A percentile compares a stretch with the other conserved stretches of the same genome.
Evolutionary conservation across 1,140 invertebrate species (phyloP).

Genomic region (Drusus annulatus): DNA sequence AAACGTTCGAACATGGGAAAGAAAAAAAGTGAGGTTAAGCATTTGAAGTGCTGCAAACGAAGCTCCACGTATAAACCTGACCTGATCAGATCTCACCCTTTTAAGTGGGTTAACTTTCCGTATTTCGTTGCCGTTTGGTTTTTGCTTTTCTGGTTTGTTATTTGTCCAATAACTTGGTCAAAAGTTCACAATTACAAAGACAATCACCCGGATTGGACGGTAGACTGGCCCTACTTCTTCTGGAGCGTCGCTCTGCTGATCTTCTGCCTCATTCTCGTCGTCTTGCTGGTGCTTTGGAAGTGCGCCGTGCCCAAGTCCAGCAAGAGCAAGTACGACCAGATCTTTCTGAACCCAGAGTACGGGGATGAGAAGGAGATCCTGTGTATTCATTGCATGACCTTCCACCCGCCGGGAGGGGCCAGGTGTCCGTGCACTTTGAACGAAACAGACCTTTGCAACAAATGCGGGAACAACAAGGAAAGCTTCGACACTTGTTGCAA

Average conservation of each 20-base stretch:
- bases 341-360: constrained; percentile 53
- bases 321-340: constrained; percentile 42
- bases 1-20: constrained; percentile 16
- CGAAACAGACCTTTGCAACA: constrained; percentile 2
- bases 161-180: constrained; percentile 50
- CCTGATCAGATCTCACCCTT: constrained; percentile 45
- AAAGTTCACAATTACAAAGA: constrained; percentile 27
- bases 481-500: constrained; percentile 51
- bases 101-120: constrained; percentile 54
- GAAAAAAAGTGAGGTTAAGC: constrained; percentile 10
- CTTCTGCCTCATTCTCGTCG: constrained; percentile 46
- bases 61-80: constrained; percentile 40
- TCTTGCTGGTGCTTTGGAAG: constrained; percentile 49
- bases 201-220: not conserved
- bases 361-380: constrained; percentile 50
- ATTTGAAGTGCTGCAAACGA: constrained; percentile 32
- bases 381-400: constrained; percentile 49
- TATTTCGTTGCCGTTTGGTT: constrained; percentile 51
- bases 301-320: constrained; percentile 6
- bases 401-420: constrained; percentile 37
- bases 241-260: constrained; percentile 46
- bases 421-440: constrained; percentile 32
- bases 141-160: constrained; percentile 52
- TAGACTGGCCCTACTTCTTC: constrained; percentile 46
- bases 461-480: constrained; percentile 52